Base-by-base conservation (phyloP, 1,140 invertebrate genomes). In the Pogonomyrmex californicus region DNA sequence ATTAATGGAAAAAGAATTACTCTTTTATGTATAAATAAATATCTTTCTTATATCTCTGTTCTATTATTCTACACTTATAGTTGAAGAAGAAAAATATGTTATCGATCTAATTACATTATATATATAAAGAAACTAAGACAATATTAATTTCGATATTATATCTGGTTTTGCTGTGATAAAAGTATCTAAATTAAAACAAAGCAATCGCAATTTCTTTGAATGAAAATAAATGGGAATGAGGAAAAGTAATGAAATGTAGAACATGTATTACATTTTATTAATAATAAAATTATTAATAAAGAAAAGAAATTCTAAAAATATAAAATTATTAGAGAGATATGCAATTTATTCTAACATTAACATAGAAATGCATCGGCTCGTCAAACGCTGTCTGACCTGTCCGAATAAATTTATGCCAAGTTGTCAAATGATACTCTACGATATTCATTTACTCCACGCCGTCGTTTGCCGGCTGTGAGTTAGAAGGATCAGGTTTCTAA, bases 401-500 rank as follows among this genome's bases (percentile, higher is more conserved):
- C 23, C 23, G 54, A 14, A 83, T 47, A 71, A 71, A 71, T 71
- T 81, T 63, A 38, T 86, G 23, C 4, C 5, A 62, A 23, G 44
- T 58, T 51, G 47, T 65, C 47, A 51, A 36, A 62, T 49, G 76
- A 73, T 66, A 56, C 63, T 65, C 41, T 23, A 60, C 62, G 49
- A 78, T 51, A 81, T 86, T 75, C 5, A 60, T 44, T 62, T 23
- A 23, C 23, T 23, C 23, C 23, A 23, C 56, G 54, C 23, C 79
- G 33, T 60, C 49, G 66, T 81, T 2, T 36, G 71, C 82, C 82
- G 86, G 89, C 73, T 88, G 86, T 66, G 88, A 88, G 88, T 91
- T 91, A 88, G 58, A 70, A 65, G 63, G 86, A 90, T 91, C 88
- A 86, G 82, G 88, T 91, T 91, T 91, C 88, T 82, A 82, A 88